Percentiles rank a stretch among this genome's conserved stretches.
phyloP scores from a whole-genome alignment of 2,113 vertebrate genomes.

The Apodemus sylvaticus region DNA sequence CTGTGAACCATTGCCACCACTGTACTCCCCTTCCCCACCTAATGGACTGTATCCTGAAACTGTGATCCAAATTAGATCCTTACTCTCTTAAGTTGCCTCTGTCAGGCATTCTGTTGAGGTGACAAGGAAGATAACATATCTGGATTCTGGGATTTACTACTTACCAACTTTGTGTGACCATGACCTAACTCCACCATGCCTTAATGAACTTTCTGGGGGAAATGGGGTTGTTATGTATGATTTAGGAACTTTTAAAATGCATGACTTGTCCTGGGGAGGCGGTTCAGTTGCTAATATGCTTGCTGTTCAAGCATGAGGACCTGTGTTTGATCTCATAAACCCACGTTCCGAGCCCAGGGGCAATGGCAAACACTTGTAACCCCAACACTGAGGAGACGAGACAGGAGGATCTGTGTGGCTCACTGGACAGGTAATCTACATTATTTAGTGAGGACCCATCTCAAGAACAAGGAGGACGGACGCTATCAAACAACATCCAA shows the following conservation, averaged over 20 bases:
- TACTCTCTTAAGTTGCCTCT: not conserved
- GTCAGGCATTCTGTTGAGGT: too few species aligned
- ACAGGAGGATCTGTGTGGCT: not conserved
- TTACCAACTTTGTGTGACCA: not conserved
- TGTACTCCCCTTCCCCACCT: too few species aligned
- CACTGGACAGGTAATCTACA: too few species aligned
- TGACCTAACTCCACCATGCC: not conserved
- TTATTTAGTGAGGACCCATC: not conserved
- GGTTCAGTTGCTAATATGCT: not conserved
- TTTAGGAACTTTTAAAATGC: not conserved
- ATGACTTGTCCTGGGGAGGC: not conserved
- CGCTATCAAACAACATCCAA: not conserved
- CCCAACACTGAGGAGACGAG: not conserved
- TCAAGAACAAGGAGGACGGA: not conserved
- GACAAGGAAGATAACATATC: not conserved
- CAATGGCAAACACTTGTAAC: not conserved
- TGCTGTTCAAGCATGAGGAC: not conserved
- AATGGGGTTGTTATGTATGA: not conserved
- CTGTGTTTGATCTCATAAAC: not conserved
- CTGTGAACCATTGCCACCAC: too few species aligned
- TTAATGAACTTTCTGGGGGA: not conserved
- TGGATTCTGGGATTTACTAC: not conserved
- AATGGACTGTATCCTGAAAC: not conserved
- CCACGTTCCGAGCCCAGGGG: not conserved
- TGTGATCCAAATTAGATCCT: not conserved